Conservation (phyloP, 2,888 invertebrate species). For the Noctua janthina region DNA sequence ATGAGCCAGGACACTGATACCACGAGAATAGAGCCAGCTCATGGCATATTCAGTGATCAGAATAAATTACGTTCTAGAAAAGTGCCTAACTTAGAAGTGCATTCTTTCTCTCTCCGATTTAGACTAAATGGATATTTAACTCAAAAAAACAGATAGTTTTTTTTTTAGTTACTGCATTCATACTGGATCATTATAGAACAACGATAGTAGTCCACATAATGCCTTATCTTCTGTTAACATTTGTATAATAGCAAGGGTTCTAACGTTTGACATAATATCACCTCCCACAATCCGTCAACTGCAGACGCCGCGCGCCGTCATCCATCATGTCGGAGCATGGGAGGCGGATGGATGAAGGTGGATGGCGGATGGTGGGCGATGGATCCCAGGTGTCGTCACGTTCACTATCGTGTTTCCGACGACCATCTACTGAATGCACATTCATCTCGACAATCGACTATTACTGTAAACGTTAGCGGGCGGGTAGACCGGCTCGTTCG, state of each 20-base stretch:
- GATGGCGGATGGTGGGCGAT: neutral
- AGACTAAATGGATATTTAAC: neutral
- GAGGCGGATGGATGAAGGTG: neutral
- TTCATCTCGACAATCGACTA: constrained; percentile 12
- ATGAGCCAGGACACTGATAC: neutral
- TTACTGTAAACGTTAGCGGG: neutral
- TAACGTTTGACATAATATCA: neutral
- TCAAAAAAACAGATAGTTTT: neutral
- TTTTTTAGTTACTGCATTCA: neutral
- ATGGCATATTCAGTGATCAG: neutral
- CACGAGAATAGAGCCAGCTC: neutral
- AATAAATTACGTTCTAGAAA: neutral
- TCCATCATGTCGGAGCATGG: constrained; percentile 9
- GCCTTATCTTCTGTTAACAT: neutral
- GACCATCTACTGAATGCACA: neutral
- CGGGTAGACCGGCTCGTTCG: neutral
- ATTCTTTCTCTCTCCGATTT: neutral
- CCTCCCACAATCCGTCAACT: neutral
- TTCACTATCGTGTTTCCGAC: neutral
- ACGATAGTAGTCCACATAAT: neutral
- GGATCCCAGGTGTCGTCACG: neutral
- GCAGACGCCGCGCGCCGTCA: neutral
- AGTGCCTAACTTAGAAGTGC: neutral
- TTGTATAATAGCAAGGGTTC: neutral
- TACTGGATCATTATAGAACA: neutral